These are phyloP conservation scores for Pseudolycoriella hygida DNA, from an alignment of 2,888 invertebrate species.

Conservation along the genomic window DNA sequence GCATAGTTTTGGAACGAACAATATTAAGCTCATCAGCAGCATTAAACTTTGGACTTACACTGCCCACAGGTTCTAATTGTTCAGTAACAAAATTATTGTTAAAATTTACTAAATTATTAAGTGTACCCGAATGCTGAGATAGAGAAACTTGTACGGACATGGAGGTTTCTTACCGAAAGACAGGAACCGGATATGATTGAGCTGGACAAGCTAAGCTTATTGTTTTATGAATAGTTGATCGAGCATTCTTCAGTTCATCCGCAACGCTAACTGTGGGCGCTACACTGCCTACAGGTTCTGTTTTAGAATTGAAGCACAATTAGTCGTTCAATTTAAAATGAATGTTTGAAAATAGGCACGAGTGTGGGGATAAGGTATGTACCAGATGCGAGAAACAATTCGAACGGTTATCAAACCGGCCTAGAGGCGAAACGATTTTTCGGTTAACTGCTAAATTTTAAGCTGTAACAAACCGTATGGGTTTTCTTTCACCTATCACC, in stretches of 20 bases:
- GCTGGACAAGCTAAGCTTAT: constrained; percentile 45
- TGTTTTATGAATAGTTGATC: neutral
- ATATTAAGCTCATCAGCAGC: constrained; percentile 44
- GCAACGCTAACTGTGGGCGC: constrained; percentile 45
- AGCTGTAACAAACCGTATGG: too few species aligned
- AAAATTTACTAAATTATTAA: too few species aligned
- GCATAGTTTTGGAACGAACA: constrained; percentile 31
- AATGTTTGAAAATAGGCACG: too few species aligned
- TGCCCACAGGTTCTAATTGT: constrained; percentile 32
- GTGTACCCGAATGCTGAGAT: neutral
- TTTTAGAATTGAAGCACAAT: neutral
- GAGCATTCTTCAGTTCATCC: constrained; percentile 33
- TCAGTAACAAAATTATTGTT: too few species aligned
- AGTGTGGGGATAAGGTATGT: too few species aligned
- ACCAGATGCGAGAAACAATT: too few species aligned
- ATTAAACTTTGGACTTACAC: constrained; percentile 46
- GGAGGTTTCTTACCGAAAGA: constrained; percentile 40
- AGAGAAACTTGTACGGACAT: too few species aligned
- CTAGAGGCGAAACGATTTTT: too few species aligned
- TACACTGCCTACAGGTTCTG: constrained; percentile 39
- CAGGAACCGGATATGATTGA: constrained; percentile 57
- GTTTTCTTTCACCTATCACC: too few species aligned
- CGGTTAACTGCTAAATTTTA: too few species aligned
- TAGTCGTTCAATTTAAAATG: too few species aligned
- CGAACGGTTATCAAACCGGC: too few species aligned